phyloP scores from a whole-genome alignment of 1,140 invertebrate genomes.

The Bombus cullumanus region DNA sequence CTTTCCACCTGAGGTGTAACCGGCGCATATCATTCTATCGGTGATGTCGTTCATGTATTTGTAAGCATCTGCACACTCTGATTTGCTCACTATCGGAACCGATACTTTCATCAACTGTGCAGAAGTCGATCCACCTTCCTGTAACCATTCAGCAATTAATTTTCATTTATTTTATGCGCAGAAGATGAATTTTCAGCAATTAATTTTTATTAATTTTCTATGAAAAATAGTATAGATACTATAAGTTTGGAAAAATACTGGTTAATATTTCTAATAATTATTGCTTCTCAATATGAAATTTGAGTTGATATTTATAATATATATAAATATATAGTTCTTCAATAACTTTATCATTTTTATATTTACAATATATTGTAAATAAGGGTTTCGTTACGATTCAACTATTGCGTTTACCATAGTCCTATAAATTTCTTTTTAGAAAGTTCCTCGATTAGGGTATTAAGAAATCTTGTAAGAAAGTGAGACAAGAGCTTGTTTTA shows the following conservation, averaged over 20 bases:
- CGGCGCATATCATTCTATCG: constrained; percentile 85
- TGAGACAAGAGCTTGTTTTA: not conserved
- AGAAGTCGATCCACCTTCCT: constrained; percentile 25
- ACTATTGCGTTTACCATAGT: not conserved
- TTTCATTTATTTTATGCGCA: no score
- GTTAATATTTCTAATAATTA: no score
- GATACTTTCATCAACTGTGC: constrained; percentile 72
- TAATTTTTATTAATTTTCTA: no score
- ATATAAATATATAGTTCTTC: not conserved
- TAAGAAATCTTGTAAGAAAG: not conserved
- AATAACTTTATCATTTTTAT: no score
- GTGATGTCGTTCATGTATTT: constrained; percentile 59
- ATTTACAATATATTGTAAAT: not conserved
- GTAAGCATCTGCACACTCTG: constrained; percentile 65
- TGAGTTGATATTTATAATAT: no score
- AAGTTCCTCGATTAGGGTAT: not conserved
- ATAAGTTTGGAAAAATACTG: no score
- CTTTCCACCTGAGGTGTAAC: constrained; percentile 83
- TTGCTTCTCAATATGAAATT: no score
- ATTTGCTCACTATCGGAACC: constrained; percentile 70
- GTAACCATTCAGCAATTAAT: not conserved
- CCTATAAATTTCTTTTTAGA: no score
- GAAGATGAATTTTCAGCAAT: not conserved
- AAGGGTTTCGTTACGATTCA: not conserved
- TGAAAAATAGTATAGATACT: no score